phyloP scores from a whole-genome alignment of 2,113 vertebrate species.

The Climacteris rufus region DNA sequence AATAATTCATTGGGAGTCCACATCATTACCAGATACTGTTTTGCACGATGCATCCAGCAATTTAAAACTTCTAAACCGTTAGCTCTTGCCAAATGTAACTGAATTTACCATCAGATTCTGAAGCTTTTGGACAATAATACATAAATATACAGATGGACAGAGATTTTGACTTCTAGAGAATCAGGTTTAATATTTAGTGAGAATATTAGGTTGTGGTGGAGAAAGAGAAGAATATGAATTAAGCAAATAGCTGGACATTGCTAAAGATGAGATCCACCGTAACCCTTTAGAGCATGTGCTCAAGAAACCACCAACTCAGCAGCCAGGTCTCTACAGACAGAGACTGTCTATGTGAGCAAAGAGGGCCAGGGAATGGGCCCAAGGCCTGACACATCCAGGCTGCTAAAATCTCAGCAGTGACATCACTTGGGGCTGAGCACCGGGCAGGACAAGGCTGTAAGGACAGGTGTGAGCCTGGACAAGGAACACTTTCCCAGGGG shows the following conservation, averaged over 20 bases:
- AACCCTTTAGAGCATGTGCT: not conserved
- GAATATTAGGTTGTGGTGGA: not conserved
- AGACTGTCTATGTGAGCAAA: not conserved
- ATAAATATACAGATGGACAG: not conserved
- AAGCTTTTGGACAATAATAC: not conserved
- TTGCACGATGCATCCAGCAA: not conserved
- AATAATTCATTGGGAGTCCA: not conserved
- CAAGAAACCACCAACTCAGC: not conserved
- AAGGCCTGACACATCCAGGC: not conserved
- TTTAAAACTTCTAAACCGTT: not conserved
- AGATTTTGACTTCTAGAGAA: not conserved
- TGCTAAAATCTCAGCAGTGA: not conserved
- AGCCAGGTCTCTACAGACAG: not conserved
- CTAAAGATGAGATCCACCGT: not conserved
- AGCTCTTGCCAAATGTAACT: not conserved
- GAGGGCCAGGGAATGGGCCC: not conserved
- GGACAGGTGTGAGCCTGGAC: not conserved
- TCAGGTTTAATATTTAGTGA: not conserved
- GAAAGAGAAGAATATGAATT: not conserved
- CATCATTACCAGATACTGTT: not conserved
- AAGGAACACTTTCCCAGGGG: not conserved
- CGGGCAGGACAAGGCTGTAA: not conserved
- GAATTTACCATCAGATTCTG: not conserved
- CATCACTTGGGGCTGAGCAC: not conserved
- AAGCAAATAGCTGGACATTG: not conserved